A percentile compares a stretch with the other conserved stretches of the same genome.
phyloP scores from a whole-genome alignment of 2,113 vertebrate genomes.

The Odontophorus gujanensis region DNA sequence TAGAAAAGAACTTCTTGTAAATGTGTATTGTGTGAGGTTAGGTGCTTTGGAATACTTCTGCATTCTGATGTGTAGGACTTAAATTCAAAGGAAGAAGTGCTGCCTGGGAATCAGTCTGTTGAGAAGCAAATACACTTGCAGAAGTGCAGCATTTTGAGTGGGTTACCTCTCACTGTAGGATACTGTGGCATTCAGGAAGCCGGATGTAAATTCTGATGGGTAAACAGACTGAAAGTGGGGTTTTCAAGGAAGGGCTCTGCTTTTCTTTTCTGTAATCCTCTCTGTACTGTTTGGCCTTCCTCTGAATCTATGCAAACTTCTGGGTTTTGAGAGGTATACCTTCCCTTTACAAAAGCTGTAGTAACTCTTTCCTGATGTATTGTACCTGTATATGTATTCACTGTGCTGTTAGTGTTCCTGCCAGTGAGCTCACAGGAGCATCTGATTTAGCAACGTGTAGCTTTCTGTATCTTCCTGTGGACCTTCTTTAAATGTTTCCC shows the following conservation, averaged over 20 bases:
- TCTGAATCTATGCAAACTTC: neutral
- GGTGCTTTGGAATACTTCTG: neutral
- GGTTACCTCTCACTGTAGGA: neutral
- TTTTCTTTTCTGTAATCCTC: neutral
- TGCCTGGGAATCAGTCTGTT: neutral
- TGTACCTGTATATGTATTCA: neutral
- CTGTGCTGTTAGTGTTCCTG: neutral
- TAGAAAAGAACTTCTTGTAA: neutral
- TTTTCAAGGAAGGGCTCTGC: neutral
- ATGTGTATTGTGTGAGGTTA: neutral
- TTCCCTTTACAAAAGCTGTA: neutral
- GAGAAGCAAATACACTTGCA: neutral
- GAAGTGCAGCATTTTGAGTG: neutral
- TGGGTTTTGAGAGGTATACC: neutral
- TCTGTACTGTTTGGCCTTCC: neutral
- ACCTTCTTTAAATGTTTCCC: neutral
- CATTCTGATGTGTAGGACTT: neutral
- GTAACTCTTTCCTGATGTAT: neutral
- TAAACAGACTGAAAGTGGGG: neutral
- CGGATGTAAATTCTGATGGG: neutral
- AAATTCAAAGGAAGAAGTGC: neutral
- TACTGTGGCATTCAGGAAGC: neutral
- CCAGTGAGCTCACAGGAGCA: neutral
- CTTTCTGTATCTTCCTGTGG: neutral
- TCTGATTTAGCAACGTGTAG: neutral